These are phyloP conservation scores for Mastigias papua DNA, from an alignment of 30 jellyfish, hydroid and myxozoan species.

Conservation along the genomic window DNA sequence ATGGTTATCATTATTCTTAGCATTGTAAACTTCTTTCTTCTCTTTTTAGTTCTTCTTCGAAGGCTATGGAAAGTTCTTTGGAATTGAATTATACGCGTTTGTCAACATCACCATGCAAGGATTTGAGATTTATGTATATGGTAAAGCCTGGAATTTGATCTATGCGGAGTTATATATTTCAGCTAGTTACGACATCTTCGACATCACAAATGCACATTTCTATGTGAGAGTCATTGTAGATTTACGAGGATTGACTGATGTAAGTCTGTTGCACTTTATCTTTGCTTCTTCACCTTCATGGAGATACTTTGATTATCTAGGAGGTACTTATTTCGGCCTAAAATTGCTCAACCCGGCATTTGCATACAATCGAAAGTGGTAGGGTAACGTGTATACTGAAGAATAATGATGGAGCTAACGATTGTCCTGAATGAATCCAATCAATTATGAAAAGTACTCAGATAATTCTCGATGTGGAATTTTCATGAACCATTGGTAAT, in stretches of 20 bases:
- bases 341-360: too few relatives aligned
- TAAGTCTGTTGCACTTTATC: too few relatives aligned
- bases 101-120: slow-evolving; percentile 89
- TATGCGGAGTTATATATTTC: slow-evolving; percentile 95
- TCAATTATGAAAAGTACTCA: too few relatives aligned
- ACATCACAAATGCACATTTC: slow-evolving; percentile 82
- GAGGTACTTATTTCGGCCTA: too few relatives aligned
- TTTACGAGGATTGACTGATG: slow-evolving; percentile 89
- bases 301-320: too few relatives aligned
- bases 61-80: slow-evolving; percentile 91
- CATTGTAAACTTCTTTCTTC: not conserved
- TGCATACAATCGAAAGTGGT: too few relatives aligned
- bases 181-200: slow-evolving; percentile 82
- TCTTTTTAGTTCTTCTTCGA: slow-evolving; percentile 87
- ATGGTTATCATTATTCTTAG: not conserved
- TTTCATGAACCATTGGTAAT: too few relatives aligned
- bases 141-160: slow-evolving; percentile 91
- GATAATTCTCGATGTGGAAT: too few relatives aligned
- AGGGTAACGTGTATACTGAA: too few relatives aligned
- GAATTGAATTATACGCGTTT: slow-evolving; percentile 90
- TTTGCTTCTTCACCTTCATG: too few relatives aligned
- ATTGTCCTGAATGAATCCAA: too few relatives aligned
- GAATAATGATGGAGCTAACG: too few relatives aligned
- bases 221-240: slow-evolving; percentile 96
- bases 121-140: slow-evolving; percentile 88